Base-by-base conservation (phyloP, 2,888 invertebrate species). In the Anagyrus pseudococci region DNA sequence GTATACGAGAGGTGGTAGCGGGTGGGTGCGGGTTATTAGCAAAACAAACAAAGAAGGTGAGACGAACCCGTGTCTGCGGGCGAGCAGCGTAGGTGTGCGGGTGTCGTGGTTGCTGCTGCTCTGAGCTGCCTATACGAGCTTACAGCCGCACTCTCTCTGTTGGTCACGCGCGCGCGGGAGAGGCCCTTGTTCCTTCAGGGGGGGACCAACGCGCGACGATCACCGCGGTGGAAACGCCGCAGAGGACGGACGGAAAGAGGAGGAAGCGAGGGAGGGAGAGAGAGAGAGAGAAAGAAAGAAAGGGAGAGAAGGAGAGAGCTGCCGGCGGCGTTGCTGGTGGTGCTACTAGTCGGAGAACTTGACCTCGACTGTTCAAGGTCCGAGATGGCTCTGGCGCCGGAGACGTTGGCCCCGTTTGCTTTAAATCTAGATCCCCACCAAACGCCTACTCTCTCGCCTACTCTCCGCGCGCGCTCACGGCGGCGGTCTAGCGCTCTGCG, bases 371-470 rank as follows among this genome's bases (percentile, higher is more conserved):
- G 73, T 66, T 77, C 77, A 75, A 80, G 79, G 77, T 75, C 72
- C 73, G 80, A 77, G 79, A 78, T 79, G 73, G 75, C 73, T 80
- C 79, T 80, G 80, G 77, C 62, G 73, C 71, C 76, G 71, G 72
- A 75, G 77, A 77, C 75, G 76, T 76, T 80, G 80, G 76, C 80
- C 80, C 77, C 80, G 76, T 79, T 80, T 78, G 76, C 80, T 80
- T 80, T 80, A 80, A 80, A 80, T 80, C 79, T 73, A 76, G 76
- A 75, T 80, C 80, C 80, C 80, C 80, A 79, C 80, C 77, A 77
- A 72, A 68, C 66, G 70, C 66, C 56, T 70, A 17, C 33, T 19
- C 29, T 4, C 29, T 10, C 29, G 43, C 43, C 10, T 8, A n/a
- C 43, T n/a, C n/a, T 8, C 43, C 29, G 29, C 10, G 29, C 29